phyloP scores from a whole-genome alignment of 2,797 vertebrate genomes.

The Smutsia temminckii region DNA sequence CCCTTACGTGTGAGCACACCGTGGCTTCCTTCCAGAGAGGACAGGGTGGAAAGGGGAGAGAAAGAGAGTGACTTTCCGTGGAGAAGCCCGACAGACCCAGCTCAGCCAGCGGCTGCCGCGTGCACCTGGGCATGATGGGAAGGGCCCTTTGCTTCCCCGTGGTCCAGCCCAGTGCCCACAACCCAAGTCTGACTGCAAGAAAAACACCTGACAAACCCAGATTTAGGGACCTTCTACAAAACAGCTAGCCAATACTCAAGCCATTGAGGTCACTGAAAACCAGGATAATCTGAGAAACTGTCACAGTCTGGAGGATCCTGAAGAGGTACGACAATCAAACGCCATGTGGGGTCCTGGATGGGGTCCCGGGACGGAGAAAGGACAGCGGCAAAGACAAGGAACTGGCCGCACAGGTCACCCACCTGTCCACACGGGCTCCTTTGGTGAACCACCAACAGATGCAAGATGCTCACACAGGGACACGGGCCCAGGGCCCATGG shows the following conservation, averaged over 20 bases:
- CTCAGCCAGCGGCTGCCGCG: rapidly evolving
- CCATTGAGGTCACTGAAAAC: background rate
- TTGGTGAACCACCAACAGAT: too few relatives aligned
- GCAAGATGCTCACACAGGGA: background rate
- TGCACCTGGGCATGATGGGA: rapidly evolving
- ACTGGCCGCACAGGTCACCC: too few relatives aligned
- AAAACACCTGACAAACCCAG: background rate
- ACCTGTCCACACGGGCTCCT: too few relatives aligned
- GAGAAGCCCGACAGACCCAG: background rate
- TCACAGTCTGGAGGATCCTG: background rate
- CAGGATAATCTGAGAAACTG: background rate
- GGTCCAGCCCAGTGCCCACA: background rate
- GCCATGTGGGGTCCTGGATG: background rate
- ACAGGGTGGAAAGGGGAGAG: rapidly evolving
- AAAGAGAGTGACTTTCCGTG: background rate
- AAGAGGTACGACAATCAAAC: rapidly evolving
- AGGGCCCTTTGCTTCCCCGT: rapidly evolving
- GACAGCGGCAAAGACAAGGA: background rate
- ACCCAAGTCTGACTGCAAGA: background rate
- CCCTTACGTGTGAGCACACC: rapidly evolving
- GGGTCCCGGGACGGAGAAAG: background rate
- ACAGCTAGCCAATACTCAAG: background rate
- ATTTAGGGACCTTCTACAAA: background rate
- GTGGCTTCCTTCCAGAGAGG: background rate
- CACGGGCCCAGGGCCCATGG: too few relatives aligned